Evolutionary conservation across 2,888 invertebrate genomes (phyloP), one percentile per base, ranked within the genome.

Genomic region (Drosophila helvetica): DNA sequence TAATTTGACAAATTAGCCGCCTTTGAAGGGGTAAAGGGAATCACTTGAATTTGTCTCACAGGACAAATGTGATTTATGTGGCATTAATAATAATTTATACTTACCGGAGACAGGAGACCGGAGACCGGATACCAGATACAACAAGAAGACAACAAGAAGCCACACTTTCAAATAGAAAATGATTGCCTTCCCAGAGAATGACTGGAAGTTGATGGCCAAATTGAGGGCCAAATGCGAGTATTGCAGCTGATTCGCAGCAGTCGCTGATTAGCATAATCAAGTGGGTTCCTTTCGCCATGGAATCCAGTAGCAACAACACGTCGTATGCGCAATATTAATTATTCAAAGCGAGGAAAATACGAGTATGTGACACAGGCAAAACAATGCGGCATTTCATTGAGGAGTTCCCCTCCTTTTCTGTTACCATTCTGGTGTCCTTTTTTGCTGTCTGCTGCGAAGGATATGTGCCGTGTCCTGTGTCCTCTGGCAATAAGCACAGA

Each of bases 301-400:
- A 38, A 60, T 10, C 27, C 6, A 81, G 81, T 67, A 71, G 59
- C 51, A 72, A 57, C 75, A 64, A 74, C 82, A 73, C 77, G 86
- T 75, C 88, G 86, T 88, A 82, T 83, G 80, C 69, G 83, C 79
- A 82, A 88, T 88, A 88, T 83, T 83, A 83, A 83, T 83, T 83
- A 83, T 83, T 82, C 83, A 83, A 62, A 55, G 62, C 64, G 17
- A 63, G 50, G 27, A 56, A 62, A 62, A 65, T 61, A 27, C 27
- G 27, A 8, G 27, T 27, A 2, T 27, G 53, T 57, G 62, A 19
- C 19, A 38, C 27, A 46, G 45, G 30, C 43, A 50, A 57, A 73
- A 72, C 50, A 71, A 72, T 57, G 65, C 53, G 52, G 45, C 70
- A 69, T 52, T 19, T 15, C 50, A 6, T n/a, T 38, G 38, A 38